Evolutionary conservation across 2,113 vertebrate genomes (phyloP), one percentile per base, ranked within the genome.

Genomic region (Mus pahari): DNA sequence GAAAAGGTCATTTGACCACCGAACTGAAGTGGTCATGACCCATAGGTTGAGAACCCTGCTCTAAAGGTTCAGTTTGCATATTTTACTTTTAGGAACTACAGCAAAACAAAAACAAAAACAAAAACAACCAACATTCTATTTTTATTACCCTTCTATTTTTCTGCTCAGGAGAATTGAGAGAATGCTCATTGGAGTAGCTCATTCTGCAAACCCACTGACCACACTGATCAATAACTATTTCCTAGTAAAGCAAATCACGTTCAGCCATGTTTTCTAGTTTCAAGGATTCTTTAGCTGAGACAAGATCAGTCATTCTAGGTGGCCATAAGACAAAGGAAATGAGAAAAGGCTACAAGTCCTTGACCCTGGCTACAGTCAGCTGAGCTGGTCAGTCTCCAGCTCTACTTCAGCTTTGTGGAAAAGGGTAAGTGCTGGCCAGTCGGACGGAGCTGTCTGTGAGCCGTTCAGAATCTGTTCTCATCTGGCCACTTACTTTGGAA

Each of bases 401-500:
- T 42, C 19, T 42, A 6, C 83, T 90, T 82, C 31, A 50, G 36
- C 88, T 92, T 39, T 68, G 22, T 77, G 66, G 71, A 60, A 58
- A 84, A 91, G 74, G 26, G 13, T 12, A 19, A 53, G 75, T 10
- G 2, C 74, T 92, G 16, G 33, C 55, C 19, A 13, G 28, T 48
- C 31, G 14, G 64, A 62, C 48, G 60, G 68, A 77, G 77, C 77
- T n/a, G 22, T 9, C 24, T 24, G 16, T 64, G 58, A 88, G 36
- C 24, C 66, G 68, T 92, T 86, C 26, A 71, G 71, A 89, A 71
- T 4, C 74, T 78, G 77, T 83, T 89, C 86, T 96, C 53, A 53
- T 88, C 60, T 89, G 95, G 50, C 50, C 83, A 22, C 82, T 92
- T 78, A 66, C 71, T 94, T 90, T 71, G 86, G 77, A 92, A 94